These are phyloP conservation scores for Monochamus alternatus DNA, from an alignment of 2,888 invertebrate species.

Conservation along the genomic window DNA sequence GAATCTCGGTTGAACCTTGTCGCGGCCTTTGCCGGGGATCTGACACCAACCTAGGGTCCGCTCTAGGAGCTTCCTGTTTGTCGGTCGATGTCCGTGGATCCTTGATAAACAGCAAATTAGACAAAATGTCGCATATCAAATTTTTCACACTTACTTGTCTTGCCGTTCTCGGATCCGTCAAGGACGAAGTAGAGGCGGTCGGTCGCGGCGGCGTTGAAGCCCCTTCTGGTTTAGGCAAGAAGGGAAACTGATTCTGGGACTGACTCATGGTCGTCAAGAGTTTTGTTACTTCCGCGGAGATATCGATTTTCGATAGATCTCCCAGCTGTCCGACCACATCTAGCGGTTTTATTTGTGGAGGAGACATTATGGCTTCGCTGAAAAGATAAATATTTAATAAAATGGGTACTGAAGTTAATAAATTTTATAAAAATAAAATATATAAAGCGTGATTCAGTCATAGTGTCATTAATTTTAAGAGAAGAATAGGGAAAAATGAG, in stretches of 20 bases:
- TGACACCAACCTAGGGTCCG: slow-evolving; percentile 44
- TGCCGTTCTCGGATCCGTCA: slow-evolving; percentile 46
- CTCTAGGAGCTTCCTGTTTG: slow-evolving; percentile 37
- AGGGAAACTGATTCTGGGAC: slow-evolving; percentile 38
- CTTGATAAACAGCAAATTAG: slow-evolving; percentile 26
- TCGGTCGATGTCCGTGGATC: slow-evolving; percentile 46
- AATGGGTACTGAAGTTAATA: no score
- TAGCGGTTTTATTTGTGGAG: slow-evolving; percentile 72
- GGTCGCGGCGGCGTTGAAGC: slow-evolving; percentile 17
- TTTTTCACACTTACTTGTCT: slow-evolving; percentile 49
- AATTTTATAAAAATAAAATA: no score
- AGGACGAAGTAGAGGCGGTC: slow-evolving; percentile 16
- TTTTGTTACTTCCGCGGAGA: slow-evolving; percentile 82
- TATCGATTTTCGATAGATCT: slow-evolving; percentile 82
- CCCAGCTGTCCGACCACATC: slow-evolving; percentile 78
- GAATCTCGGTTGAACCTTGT: slow-evolving; percentile 55
- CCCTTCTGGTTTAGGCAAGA: slow-evolving; percentile 22
- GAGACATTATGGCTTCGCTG: slow-evolving; percentile 49
- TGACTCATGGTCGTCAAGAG: slow-evolving; percentile 75
- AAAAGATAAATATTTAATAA: neutral
- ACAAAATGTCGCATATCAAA: neutral
- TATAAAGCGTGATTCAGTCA: no score
- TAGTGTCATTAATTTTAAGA: no score
- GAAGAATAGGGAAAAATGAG: no score
- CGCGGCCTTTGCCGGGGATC: slow-evolving; percentile 53